phyloP scores from a whole-genome alignment of 1,140 invertebrate species.

The Triops longicaudatus region DNA sequence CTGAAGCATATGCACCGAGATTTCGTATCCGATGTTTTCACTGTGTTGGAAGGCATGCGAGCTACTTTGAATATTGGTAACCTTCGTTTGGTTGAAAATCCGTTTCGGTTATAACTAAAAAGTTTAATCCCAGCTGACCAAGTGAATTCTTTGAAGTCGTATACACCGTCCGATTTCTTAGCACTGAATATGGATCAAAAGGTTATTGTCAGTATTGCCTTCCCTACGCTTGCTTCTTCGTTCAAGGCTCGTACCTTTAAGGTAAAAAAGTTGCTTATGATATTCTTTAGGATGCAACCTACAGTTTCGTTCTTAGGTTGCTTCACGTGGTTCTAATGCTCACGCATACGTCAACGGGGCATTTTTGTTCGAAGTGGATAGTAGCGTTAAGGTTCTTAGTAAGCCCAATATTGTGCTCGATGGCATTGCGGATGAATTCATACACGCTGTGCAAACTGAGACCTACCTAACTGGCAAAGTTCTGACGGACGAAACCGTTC shows the following conservation, averaged over 20 bases:
- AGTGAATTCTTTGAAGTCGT: constrained; percentile 20
- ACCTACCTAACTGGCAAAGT: constrained; percentile 28
- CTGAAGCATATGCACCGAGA: constrained; percentile 59
- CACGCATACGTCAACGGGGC: constrained; percentile 75
- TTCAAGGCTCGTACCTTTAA: constrained; percentile 36
- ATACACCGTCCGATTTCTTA: constrained; percentile 47
- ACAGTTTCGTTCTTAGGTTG: constrained; percentile 45
- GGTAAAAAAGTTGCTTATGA: not conserved
- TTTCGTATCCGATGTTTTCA: constrained; percentile 68
- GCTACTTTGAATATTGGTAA: constrained; percentile 53
- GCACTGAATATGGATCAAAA: constrained; percentile 52
- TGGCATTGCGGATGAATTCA: not conserved
- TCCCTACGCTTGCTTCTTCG: constrained; percentile 40
- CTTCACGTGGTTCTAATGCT: constrained; percentile 68
- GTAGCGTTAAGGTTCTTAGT: not conserved
- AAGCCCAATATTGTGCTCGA: not conserved
- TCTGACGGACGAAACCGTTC: constrained; percentile 24
- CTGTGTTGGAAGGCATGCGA: constrained; percentile 57
- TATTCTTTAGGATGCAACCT: not conserved
- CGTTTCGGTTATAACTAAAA: not conserved
- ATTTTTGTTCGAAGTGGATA: constrained; percentile 55
- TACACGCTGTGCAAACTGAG: constrained; percentile 32
- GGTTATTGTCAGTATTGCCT: constrained; percentile 50
- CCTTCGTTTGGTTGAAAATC: constrained; percentile 29
- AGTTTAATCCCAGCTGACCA: constrained; percentile 19